Evolutionary conservation across 1,140 invertebrate species (phyloP).

Genomic region (Ceratina calcarata): DNA sequence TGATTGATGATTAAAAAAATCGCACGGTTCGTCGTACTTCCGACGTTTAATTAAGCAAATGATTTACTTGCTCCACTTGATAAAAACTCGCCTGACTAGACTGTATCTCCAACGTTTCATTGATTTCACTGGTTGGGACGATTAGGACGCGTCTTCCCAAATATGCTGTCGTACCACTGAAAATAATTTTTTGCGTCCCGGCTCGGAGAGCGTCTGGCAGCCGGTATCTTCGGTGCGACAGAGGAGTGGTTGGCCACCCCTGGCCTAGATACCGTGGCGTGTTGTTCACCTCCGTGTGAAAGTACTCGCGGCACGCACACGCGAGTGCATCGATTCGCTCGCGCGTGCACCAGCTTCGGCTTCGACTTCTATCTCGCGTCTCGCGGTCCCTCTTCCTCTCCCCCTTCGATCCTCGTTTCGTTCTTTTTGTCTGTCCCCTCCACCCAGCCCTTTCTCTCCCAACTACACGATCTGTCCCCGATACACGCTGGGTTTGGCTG

Average conservation of each 20-base stretch:
- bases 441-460: background rate
- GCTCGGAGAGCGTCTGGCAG: constrained; percentile 11
- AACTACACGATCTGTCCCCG: background rate
- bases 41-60: too few species aligned
- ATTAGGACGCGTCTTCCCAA: too few species aligned
- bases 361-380: constrained; percentile 12
- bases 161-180: too few species aligned
- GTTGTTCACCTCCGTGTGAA: constrained; percentile 77
- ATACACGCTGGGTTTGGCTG: too few species aligned
- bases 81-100: too few species aligned
- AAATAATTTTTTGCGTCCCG: background rate
- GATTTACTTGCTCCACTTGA: too few species aligned
- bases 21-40: too few species aligned
- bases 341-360: constrained; percentile 20
- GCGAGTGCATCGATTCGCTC: constrained; percentile 35
- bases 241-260: constrained; percentile 71
- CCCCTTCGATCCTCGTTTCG: background rate
- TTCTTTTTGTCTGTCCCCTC: constrained; percentile 6
- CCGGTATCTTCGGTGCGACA: constrained; percentile 26
- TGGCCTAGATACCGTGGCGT: constrained; percentile 75
- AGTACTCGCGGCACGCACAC: constrained; percentile 64
- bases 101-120: too few species aligned
- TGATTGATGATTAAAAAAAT: too few species aligned
- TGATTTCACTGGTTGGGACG: too few species aligned
- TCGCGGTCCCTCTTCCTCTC: background rate